Evolutionary conservation across 2,797 vertebrate genomes (phyloP), one percentile per base, ranked within the genome.

Genomic region (Nyctibius grandis): DNA sequence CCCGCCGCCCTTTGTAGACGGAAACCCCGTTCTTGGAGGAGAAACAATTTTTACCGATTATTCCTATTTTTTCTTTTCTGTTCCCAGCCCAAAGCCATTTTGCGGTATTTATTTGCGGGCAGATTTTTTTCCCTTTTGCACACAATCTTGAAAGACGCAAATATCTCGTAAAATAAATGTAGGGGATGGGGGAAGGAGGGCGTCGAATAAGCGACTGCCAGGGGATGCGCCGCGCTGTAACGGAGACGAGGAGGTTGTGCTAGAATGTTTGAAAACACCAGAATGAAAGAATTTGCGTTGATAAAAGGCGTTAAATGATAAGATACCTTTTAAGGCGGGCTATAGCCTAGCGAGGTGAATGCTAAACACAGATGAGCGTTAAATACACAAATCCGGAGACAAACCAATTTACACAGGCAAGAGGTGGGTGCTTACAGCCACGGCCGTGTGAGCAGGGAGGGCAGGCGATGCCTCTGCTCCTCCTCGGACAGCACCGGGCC

Each of bases 281-380:
- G 16, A 19, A 33, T 13, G 42, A 36, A 54, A 75, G 36, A 25
- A 60, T 61, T 80, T 23, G 25, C 40, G 2, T 18, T 57, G 31
- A 26, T 54, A 54, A 93, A 89, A 50, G 14, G 53, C 36, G 15
- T 20, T 56, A 34, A 76, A 57, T 13, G 6, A 1, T 9, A 9
- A 67, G 21, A 33, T 1, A 5, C 17, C 5, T 11, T 67, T 74
- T 2, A 74, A 87, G 70, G 60, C 5, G 23, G 33, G 15, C 26
- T 34, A 5, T 4, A 26, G 15, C 0, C 9, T 0, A 28, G 25
- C 1, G 67, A 9, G n/a, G n/a, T 4, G 74, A 29, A n/a, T 11
- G 42, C 18, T 26, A 26, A 84, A 44, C 0, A 50, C 16, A 18
- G 28, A 19, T 1, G 50, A 19, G 33, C 0, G 14, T 22, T 10